phyloP scores from a whole-genome alignment of 2,888 invertebrate genomes.

The Euzophera pinguis region DNA sequence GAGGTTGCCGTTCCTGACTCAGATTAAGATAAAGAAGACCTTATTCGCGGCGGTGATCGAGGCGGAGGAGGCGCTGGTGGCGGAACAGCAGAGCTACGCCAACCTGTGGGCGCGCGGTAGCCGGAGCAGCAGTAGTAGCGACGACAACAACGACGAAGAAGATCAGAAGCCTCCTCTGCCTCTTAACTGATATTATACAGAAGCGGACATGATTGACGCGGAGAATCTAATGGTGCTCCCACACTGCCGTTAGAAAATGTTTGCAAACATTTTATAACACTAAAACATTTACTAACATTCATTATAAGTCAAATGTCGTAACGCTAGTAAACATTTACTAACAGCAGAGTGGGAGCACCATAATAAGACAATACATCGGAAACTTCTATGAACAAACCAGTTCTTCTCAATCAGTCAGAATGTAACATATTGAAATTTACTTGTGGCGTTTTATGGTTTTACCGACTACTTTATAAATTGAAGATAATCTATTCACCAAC shows the following conservation, averaged over 20 bases:
- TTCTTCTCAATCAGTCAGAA: not conserved
- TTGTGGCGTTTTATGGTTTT: not conserved
- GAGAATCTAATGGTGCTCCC: no score
- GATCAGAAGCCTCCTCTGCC: constrained; percentile 34
- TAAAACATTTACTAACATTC: no score
- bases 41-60: constrained; percentile 62
- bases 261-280: no score
- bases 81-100: constrained; percentile 67
- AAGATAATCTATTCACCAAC: no score
- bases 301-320: no score
- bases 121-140: constrained; percentile 45
- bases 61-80: constrained; percentile 63
- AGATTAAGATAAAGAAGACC: constrained; percentile 61
- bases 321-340: no score
- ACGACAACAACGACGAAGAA: constrained; percentile 35
- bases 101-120: constrained; percentile 56
- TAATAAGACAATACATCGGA: not conserved
- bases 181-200: constrained; percentile 17
- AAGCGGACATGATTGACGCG: not conserved
- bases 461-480: no score
- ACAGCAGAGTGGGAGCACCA: no score
- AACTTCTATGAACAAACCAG: not conserved
- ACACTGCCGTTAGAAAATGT: no score
- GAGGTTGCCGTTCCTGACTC: constrained; percentile 61
- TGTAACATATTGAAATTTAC: not conserved